Base-by-base conservation (phyloP, 2,888 invertebrate species). In the Pterobdella sp. region DNA sequence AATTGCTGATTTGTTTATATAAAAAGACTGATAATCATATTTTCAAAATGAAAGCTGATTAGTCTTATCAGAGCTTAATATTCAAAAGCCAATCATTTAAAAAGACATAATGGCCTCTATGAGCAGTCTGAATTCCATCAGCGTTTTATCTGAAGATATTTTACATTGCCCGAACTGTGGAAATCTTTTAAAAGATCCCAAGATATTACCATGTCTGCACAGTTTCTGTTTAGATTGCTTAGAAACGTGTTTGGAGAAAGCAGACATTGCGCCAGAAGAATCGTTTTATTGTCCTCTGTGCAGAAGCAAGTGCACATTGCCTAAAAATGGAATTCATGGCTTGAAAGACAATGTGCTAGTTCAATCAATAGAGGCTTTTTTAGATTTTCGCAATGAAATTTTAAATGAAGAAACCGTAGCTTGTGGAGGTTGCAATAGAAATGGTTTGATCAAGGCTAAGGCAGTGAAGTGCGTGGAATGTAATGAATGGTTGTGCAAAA, bases 221-320 rank as follows among this genome's bases (percentile, higher is more conserved):
- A 80, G 79, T 34, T 81, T 80, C 75, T 81, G 81, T 72, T 69
- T 32, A 0, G 68, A 68, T 0, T 81, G 81, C 75, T 74, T 81
- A 29, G 72, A 77, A 4, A 73, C 72, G 2, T 77, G 79, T 36
- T 67, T 78, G 14, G 35, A 65, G 31, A 73, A 74, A 36, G 76
- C 74, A 63, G 68, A 74, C 52, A 77, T 78, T 49, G 72, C 60
- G 3, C 65, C 69, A 29, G 78, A 77, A 32, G 77, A 78, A 74
- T 76, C 73, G 0, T 78, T 78, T 73, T 73, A 76, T 36, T 78
- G 78, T 31, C 78, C 78, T 22, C 66, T 78, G n/a, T 78, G 78
- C 72, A 35, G 75, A 29, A 64, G 72, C 3, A 66, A 74, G 31
- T 77, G 77, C 49, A 65, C 56, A n/a, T 76, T 78, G 42, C 78